Percentiles rank a stretch among this genome's conserved stretches.
Conservation (phyloP, 2,888 invertebrate species). For the Fragum sueziense region DNA sequence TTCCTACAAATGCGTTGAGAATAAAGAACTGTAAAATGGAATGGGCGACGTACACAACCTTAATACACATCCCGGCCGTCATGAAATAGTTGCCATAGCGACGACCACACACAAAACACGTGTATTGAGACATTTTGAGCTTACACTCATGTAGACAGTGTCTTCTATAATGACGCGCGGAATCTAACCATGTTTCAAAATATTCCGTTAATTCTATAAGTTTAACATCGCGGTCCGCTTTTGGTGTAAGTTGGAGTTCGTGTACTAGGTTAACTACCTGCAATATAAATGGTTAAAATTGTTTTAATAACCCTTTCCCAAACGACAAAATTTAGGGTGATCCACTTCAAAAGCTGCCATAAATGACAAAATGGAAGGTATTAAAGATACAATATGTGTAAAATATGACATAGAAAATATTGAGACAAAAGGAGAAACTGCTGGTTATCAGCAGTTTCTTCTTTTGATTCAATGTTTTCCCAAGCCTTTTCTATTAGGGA, state of each 20-base stretch:
- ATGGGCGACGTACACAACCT: constrained; percentile 75
- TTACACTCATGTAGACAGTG: constrained; percentile 66
- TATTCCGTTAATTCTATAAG: constrained; percentile 70
- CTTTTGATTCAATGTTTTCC: no score
- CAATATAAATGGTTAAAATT: not conserved
- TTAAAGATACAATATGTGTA: no score
- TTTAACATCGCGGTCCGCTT: constrained; percentile 69
- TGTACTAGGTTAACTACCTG: constrained; percentile 59
- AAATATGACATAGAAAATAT: no score
- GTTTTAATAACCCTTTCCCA: not conserved
- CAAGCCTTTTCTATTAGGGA: no score
- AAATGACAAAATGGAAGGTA: no score
- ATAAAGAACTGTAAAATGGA: constrained; percentile 78
- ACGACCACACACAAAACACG: constrained; percentile 73
- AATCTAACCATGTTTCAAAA: constrained; percentile 70
- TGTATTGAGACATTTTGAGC: constrained; percentile 67
- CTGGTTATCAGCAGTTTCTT: no score
- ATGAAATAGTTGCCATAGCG: constrained; percentile 78
- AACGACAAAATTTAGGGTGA: no score
- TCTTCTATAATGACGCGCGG: constrained; percentile 68
- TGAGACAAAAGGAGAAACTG: no score
- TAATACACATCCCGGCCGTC: constrained; percentile 74
- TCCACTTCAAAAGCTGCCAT: no score
- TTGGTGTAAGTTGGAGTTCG: constrained; percentile 65
- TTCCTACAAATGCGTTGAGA: constrained; percentile 75